Base-by-base conservation (phyloP, 2,888 invertebrate genomes). In the Agonopterix alstromeriana region DNA sequence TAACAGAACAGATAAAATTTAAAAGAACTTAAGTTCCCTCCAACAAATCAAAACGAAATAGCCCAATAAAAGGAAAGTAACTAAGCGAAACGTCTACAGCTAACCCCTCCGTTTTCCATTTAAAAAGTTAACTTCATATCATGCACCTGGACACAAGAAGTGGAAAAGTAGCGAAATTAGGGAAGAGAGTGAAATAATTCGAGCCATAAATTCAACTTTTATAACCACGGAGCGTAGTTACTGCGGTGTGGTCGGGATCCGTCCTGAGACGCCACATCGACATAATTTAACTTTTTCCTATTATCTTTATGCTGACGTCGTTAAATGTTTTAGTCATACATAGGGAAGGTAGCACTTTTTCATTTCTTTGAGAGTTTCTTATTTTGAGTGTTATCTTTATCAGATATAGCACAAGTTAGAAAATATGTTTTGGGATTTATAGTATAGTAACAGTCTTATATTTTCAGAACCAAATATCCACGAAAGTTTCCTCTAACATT, bases 211-310 rank as follows among this genome's bases (percentile, higher is more conserved):
- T 86, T 84, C 80, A 82, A 84, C 74, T 86, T 87, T 85, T 84
- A 85, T 83, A 80, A 77, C 80, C 68, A 59, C 63, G 63, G 62
- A 68, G 69, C 69, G 67, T 61, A 59, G 67, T 65, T 58, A 70
- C 58, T 55, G 65, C 63, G 66, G 65, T 61, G 65, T 61, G 65
- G 56, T 52, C 56, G 53, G 57, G 49, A 56, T 46, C 46, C 51
- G 46, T 40, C 45, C 63, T 69, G 68, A 76, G 79, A 71, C 70
- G 76, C 73, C 72, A 71, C 81, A 81, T 86, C 82, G 83, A 86
- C 83, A 84, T 84, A 81, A 85, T 87, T 86, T 86, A 88, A 86
- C 88, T 86, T 88, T 88, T 87, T 85, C 87, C 84, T 85, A 87
- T 87, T 87, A 87, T 86, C 82, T 86, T 86, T 84, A 79, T 76